These are phyloP conservation scores for Gryllus longicercus DNA, from an alignment of 2,888 invertebrate genomes.

Conservation along the genomic window DNA sequence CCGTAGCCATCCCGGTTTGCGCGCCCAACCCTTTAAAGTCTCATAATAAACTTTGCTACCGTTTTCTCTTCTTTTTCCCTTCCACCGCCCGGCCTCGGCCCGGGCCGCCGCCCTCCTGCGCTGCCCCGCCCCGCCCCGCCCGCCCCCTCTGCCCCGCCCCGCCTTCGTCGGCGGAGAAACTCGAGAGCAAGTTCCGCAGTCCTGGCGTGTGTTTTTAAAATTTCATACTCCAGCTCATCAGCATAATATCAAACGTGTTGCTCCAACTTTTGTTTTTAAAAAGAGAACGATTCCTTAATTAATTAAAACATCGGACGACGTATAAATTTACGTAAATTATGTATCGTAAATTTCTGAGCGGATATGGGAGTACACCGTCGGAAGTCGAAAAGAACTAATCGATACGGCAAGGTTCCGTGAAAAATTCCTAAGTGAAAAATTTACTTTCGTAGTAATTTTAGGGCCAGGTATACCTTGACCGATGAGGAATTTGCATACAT, in stretches of 20 bases:
- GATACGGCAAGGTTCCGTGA: not conserved
- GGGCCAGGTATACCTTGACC: not conserved
- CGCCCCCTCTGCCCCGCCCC: not conserved
- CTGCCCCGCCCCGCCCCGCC: not conserved
- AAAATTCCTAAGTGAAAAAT: not conserved
- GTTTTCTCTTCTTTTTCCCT: slow-evolving; percentile 17
- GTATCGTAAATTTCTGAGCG: slow-evolving; percentile 4
- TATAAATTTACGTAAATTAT: slow-evolving; percentile 30
- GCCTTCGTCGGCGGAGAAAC: not conserved
- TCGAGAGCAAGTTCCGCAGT: not conserved
- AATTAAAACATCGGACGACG: slow-evolving; percentile 32
- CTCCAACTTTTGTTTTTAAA: slow-evolving; percentile 18
- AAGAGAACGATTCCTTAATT: slow-evolving; percentile 30
- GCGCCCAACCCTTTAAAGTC: slow-evolving; percentile 7
- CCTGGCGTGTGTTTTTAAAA: slow-evolving; percentile 17
- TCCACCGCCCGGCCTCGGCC: not conserved
- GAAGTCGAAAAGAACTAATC: not conserved
- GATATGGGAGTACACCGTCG: not conserved
- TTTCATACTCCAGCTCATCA: slow-evolving; percentile 22
- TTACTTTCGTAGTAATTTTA: not conserved
- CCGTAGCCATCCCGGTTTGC: not conserved
- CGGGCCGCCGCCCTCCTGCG: not conserved
- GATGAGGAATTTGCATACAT: no score
- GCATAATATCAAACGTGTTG: slow-evolving; percentile 27
- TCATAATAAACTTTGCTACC: slow-evolving; percentile 17